Base-by-base conservation (phyloP, 1,140 invertebrate genomes). In the Agrilus planipennis region DNA sequence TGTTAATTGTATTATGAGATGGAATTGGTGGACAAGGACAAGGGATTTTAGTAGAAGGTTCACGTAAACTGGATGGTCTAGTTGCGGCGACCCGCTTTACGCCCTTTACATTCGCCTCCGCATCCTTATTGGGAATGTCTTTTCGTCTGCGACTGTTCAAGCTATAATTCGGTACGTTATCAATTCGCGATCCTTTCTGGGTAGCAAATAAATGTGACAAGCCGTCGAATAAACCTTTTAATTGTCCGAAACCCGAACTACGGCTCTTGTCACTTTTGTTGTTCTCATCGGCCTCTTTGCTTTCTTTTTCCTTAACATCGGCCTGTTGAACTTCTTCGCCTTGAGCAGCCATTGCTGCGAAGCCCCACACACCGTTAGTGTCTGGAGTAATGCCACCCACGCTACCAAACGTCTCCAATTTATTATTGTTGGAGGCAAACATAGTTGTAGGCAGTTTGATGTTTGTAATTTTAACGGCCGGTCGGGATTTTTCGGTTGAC, bases 161-260 rank as follows among this genome's bases (percentile, higher is more conserved):
- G n/a, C n/a, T n/a, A 41, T 72, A 72, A 52, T 70, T 65, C 29
- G 70, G 66, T 39, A 63, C 51, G 31, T 21, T 42, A 37, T 34
- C 18, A 2, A 34, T 17, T 21, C 41, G 7, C 44, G 60, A 51
- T 56, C 64, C 45, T 60, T 42, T 61, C 34, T 61, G 55, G 3
- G 61, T 67, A 25, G 80, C 77, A 55, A 84, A 90, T 48, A 88
- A 77, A 58, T 89, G 84, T 42, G 84, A 88, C 6, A 90, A 66
- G 2, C 85, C 84, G 60, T 90, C 85, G 63, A 82, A 88, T 1
- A 90, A 63, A 15, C 83, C 78, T 37, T 79, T 79, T 9, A 88
- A 57, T 46, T 82, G 80, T 4, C 75, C 72, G 49, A 69, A 65
- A 17, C 75, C 73, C 47, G 71, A 7, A 12, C 27, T 10, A 21